Conservation (phyloP, 2,888 invertebrate genomes). For the Chelonus formosanus region DNA sequence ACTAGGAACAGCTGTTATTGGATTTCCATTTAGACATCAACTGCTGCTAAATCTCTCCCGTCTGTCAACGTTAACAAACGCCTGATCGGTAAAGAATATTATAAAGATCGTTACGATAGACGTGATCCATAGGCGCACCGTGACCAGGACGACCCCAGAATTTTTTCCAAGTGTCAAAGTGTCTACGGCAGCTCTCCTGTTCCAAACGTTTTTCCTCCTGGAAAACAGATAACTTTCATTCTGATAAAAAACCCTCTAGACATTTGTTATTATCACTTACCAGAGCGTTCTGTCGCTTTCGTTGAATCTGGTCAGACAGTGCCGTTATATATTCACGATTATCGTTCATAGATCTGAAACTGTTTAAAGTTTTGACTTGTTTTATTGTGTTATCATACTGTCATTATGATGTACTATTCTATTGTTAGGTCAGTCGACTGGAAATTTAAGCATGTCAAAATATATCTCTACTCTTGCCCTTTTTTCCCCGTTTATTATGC, state of each 20-base stretch:
- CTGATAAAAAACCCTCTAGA: constrained; percentile 1
- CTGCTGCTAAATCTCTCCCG: neutral
- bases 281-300: constrained; percentile 51
- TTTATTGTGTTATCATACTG: no score
- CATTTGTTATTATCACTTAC: constrained; percentile 45
- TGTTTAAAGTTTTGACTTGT: constrained; percentile 28
- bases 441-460: no score
- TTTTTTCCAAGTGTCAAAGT: constrained; percentile 79
- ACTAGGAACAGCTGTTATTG: neutral
- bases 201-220: constrained; percentile 73
- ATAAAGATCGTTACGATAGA: constrained; percentile 60
- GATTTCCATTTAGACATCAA: neutral
- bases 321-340: constrained; percentile 53
- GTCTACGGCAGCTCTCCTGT: constrained; percentile 73
- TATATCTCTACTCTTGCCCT: no score
- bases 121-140: constrained; percentile 67
- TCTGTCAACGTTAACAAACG: constrained; percentile 46
- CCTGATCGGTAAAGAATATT: constrained; percentile 59
- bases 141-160: constrained; percentile 86
- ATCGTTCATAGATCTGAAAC: constrained; percentile 48
- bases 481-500: no score
- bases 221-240: no score
- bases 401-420: no score
- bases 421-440: no score
- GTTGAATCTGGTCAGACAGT: constrained; percentile 55